Evolutionary conservation across 2,888 invertebrate genomes (phyloP), one percentile per base, ranked within the genome.

Genomic region (Nomada fabriciana): DNA sequence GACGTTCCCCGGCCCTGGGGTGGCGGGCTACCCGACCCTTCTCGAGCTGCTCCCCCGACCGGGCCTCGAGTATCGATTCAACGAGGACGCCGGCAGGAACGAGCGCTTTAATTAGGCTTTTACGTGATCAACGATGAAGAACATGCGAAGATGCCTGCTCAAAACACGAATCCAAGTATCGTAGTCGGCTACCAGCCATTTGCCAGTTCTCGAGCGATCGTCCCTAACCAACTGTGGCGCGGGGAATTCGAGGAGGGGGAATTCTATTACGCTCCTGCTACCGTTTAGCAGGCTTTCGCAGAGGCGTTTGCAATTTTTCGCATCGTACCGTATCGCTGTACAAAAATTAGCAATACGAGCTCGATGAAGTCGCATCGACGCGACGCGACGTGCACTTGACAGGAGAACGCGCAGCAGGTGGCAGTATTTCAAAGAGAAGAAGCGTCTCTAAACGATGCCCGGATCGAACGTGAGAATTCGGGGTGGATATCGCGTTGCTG

Each of bases 31-130:
- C 57, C 36, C 70, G 79, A 69, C 67, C 63, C 64, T 82, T 67
- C 64, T 70, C 73, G 20, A 69, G 60, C 50, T 57, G 50, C 65
- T 43, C 67, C 64, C 59, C 67, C 53, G 59, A 53, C 63, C 64
- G 69, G 47, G 80, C 69, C 69, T 42, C 77, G 60, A 43, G 70
- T 83, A 83, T 82, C 83, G 83, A 83, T 83, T 75, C 63, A 50
- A 11, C 55, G 52, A 20, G 61, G 59, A 18, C 60, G 65, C 61
- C 59, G 36, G n/a, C 47, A 52, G 60, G 63, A 64, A 61, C 69
- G 68, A 47, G 52, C 61, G 64, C 57, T 83, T 83, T 83, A 83
- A 83, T 83, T 83, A 78, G 70, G 47, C 75, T 72, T 70, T 72
- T 80, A 67, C 60, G 71, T 53, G 80, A 79, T 79, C 80, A 25